Evolutionary conservation across 2,888 invertebrate species (phyloP), one percentile per base, ranked within the genome.

Genomic region (Drosophila kambysellisi): DNA sequence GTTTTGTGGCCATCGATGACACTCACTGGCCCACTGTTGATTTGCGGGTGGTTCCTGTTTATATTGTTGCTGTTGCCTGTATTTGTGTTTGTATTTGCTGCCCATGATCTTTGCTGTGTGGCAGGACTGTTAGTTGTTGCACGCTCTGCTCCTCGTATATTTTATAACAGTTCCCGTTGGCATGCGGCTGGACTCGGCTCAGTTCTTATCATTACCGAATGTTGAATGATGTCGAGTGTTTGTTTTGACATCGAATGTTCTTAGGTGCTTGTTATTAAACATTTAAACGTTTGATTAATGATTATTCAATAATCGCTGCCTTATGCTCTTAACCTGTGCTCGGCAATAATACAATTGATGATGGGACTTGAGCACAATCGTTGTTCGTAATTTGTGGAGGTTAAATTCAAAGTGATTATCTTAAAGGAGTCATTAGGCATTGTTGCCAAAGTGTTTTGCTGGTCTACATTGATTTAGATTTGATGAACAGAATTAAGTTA

Each of bases 141-240:
- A 62, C 56, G 56, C 66, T 62, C 62, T 61, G 54, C 76, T 67
- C 57, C n/a, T 70, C 76, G 68, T 79, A 69, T 75, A 70, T 69
- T 82, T 77, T 67, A 78, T 66, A 69, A 58, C 71, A 67, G 58
- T 71, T 70, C 43, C 25, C 48, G 46, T 43, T 65, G 51, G 52
- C 37, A 46, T 50, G 51, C 46, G 56, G 58, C 59, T 70, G 69
- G 53, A 43, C 53, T 41, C 57, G 51, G 59, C 52, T 70, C 70
- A 65, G 69, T 66, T 56, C 76, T 83, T 91, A 92, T 92, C 91
- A 90, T 91, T 88, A 75, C 74, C 78, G 79, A 82, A 83, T 91
- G 91, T 91, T 92, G 91, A 91, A 92, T 92, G 91, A 91, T 92
- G 88, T 91, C 88, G 89, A 90, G 91, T 91, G 91, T 90, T 90